A percentile compares a stretch with the other conserved stretches of the same genome.
Evolutionary conservation across 2,888 invertebrate species (phyloP).

Genomic region (Priocnemis perturbator): DNA sequence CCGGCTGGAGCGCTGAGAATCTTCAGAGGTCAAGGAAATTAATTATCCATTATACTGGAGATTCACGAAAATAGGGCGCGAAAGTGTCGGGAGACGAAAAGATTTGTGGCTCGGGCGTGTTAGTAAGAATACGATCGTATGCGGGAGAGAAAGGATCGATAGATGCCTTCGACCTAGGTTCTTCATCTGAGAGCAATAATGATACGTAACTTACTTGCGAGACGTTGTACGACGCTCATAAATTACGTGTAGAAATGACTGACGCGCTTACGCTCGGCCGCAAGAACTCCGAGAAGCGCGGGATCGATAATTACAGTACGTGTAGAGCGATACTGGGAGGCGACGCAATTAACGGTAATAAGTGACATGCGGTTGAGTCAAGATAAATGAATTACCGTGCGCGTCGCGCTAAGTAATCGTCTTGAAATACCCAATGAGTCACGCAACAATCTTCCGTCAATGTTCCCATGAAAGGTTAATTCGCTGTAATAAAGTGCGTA

Average conservation of each 20-base stretch:
- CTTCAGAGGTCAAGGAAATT: neutral
- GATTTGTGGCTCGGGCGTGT: too few species aligned
- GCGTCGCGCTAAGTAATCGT: conserved; percentile 31
- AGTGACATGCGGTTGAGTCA: conserved; percentile 1
- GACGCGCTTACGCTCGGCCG: neutral
- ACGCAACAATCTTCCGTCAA: conserved; percentile 38
- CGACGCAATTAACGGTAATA: conserved; percentile 33
- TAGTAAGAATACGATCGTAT: too few species aligned
- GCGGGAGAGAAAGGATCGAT: too few species aligned
- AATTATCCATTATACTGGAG: neutral
- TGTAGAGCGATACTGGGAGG: conserved; percentile 14
- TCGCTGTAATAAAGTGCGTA: neutral
- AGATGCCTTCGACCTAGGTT: too few species aligned
- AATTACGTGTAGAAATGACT: neutral
- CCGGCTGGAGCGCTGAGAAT: too few species aligned
- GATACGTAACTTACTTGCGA: conserved; percentile 1
- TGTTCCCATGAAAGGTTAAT: conserved; percentile 36
- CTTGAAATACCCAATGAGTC: conserved; percentile 50
- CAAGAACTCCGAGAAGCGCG: neutral
- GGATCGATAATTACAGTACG: conserved; percentile 24
- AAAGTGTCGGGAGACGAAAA: too few species aligned
- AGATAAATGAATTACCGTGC: conserved; percentile 29
- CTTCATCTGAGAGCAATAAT: too few species aligned
- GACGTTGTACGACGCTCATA: neutral
- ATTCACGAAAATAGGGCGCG: too few species aligned